Percentiles rank a stretch among this genome's conserved stretches.
Evolutionary conservation across 2,113 vertebrate species (phyloP).

Genomic region (Podarcis cretensis): DNA sequence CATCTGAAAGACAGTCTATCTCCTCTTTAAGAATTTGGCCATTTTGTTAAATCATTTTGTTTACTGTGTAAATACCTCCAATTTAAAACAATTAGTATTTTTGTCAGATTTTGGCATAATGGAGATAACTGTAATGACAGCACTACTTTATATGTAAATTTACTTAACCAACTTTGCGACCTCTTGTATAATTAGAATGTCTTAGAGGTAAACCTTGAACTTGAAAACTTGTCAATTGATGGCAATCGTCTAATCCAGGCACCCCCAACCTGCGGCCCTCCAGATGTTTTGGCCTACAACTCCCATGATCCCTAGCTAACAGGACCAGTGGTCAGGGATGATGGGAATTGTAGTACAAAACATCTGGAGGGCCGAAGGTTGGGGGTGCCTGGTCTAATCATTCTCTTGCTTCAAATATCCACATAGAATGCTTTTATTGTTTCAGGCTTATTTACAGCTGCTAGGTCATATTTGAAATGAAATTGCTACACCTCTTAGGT

Average conservation of each 20-base stretch:
- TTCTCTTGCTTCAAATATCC: not conserved
- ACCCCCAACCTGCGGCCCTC: too few relatives aligned
- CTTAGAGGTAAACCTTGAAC: not conserved
- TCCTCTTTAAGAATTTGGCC: not conserved
- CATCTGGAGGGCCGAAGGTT: too few relatives aligned
- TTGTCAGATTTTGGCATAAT: not conserved
- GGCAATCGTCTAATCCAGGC: not conserved
- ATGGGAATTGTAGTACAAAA: too few relatives aligned
- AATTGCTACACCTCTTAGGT: not conserved
- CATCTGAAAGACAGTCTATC: not conserved
- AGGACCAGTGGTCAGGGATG: too few relatives aligned
- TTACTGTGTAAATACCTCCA: not conserved
- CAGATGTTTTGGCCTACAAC: too few relatives aligned
- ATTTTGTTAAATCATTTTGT: not conserved
- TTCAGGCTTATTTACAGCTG: not conserved
- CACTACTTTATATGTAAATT: fast-evolving
- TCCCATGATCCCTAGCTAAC: too few relatives aligned
- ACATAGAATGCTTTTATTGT: not conserved
- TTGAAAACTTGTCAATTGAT: not conserved
- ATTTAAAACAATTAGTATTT: too few relatives aligned
- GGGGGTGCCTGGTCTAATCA: not conserved
- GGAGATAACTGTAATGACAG: not conserved
- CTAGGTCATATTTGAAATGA: not conserved
- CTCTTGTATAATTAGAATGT: not conserved
- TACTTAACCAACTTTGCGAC: fast-evolving